These are phyloP conservation scores for Strix aluco DNA, from an alignment of 2,113 vertebrate genomes.

Conservation along the genomic window DNA sequence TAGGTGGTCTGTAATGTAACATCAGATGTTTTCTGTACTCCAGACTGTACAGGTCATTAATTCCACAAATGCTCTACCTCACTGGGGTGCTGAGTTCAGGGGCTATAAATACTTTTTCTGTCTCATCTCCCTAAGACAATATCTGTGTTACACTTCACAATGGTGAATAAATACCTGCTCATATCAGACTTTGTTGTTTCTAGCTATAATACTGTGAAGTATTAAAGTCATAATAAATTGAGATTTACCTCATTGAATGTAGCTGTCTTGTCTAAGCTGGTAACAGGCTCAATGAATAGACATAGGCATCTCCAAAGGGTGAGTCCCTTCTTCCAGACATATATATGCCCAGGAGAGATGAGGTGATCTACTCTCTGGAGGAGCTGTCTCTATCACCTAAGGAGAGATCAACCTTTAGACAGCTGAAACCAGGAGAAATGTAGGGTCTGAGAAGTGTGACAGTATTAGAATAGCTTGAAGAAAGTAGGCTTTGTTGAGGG, in stretches of 20 bases:
- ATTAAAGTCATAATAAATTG: not conserved
- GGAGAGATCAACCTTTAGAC: not conserved
- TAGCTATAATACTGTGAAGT: not conserved
- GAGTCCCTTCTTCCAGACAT: not conserved
- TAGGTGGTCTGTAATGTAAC: not conserved
- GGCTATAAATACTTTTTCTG: not conserved
- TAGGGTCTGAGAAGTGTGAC: not conserved
- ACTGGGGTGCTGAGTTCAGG: not conserved
- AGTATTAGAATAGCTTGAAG: not conserved
- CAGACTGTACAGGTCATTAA: not conserved
- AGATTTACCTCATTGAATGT: not conserved
- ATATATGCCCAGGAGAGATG: not conserved
- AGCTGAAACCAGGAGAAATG: not conserved
- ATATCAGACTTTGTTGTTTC: not conserved
- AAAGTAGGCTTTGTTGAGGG: not conserved
- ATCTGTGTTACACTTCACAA: not conserved
- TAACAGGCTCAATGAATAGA: not conserved
- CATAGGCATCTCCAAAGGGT: not conserved
- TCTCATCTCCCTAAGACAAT: not conserved
- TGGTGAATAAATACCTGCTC: not conserved
- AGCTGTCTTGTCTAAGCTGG: not conserved
- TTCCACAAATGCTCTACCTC: not conserved
- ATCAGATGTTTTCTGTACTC: not conserved
- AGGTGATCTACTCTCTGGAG: not conserved
- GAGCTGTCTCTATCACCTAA: not conserved